Evolutionary conservation across 2,888 invertebrate species (phyloP).

Genomic region (Elysia crispata): DNA sequence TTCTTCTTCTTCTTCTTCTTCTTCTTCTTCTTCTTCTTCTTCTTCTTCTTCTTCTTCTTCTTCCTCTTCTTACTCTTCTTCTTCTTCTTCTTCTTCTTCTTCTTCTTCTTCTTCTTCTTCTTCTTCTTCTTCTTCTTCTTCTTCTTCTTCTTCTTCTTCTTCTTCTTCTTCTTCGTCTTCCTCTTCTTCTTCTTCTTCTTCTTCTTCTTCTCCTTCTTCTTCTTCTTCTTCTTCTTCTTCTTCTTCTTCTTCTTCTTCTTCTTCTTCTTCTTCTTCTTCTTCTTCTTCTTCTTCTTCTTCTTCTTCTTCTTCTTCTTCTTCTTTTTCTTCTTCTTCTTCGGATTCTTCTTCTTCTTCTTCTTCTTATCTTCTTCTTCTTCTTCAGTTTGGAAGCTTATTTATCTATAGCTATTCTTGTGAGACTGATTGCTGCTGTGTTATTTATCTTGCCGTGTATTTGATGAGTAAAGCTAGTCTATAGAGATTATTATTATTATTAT

Average conservation of each 20-base stretch:
- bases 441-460: too few species aligned
- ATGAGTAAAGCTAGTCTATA: too few species aligned
- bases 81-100: neutral
- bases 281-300: neutral
- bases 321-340: neutral
- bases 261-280: neutral
- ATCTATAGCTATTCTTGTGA: too few species aligned
- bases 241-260: constrained; percentile 1
- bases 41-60: neutral
- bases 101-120: neutral
- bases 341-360: too few species aligned
- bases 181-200: neutral
- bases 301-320: neutral
- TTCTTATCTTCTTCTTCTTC: too few species aligned
- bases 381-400: too few species aligned
- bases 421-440: too few species aligned
- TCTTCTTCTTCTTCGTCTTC: neutral
- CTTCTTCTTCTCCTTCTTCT: neutral
- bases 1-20: too few species aligned
- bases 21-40: neutral
- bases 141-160: neutral
- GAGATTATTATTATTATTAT: too few species aligned
- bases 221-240: neutral
- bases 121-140: neutral
- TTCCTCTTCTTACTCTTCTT: too few species aligned